Conservation (phyloP, 1,140 invertebrate genomes). For the Drosophila truncata region DNA sequence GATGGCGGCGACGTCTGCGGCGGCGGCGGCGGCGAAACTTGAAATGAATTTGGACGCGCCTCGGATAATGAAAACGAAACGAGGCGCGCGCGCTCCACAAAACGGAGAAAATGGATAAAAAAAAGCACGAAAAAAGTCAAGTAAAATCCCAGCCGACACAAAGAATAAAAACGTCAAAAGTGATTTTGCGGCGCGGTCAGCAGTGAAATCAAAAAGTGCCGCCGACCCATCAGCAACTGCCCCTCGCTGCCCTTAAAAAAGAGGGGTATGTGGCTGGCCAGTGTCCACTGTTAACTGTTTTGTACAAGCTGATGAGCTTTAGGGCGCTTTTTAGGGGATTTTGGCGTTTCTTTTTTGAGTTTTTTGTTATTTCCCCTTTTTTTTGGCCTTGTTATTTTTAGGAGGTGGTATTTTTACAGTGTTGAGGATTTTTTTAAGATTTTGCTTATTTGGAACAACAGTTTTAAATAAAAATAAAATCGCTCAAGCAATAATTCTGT, state of each 20-base stretch:
- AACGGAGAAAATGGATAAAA: constrained; percentile 31
- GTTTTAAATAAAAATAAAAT: not conserved
- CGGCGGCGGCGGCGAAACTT: constrained; percentile 71
- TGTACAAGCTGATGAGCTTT: constrained; percentile 59
- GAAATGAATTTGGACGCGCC: constrained; percentile 79
- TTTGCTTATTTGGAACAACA: not conserved
- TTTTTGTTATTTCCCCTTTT: not conserved
- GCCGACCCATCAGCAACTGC: constrained; percentile 61
- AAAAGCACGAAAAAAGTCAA: constrained; percentile 45
- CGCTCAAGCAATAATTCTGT: not conserved
- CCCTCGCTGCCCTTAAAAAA: constrained; percentile 4
- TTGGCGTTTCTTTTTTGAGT: constrained; percentile 61
- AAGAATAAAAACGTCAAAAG: constrained; percentile 83
- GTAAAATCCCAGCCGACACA: constrained; percentile 67
- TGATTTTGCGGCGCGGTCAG: constrained; percentile 79
- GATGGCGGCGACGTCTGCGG: constrained; percentile 41
- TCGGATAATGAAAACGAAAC: constrained; percentile 82
- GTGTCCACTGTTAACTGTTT: constrained; percentile 63
- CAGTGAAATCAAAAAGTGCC: constrained; percentile 74
- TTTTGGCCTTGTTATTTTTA: constrained; percentile 29
- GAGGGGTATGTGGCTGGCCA: constrained; percentile 17
- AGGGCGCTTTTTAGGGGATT: constrained; percentile 53
- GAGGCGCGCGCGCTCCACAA: constrained; percentile 69
- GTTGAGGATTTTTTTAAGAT: not conserved
- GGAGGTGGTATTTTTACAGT: constrained; percentile 50